Conservation (phyloP, 2,888 invertebrate genomes). For the Pterostichus niger region DNA sequence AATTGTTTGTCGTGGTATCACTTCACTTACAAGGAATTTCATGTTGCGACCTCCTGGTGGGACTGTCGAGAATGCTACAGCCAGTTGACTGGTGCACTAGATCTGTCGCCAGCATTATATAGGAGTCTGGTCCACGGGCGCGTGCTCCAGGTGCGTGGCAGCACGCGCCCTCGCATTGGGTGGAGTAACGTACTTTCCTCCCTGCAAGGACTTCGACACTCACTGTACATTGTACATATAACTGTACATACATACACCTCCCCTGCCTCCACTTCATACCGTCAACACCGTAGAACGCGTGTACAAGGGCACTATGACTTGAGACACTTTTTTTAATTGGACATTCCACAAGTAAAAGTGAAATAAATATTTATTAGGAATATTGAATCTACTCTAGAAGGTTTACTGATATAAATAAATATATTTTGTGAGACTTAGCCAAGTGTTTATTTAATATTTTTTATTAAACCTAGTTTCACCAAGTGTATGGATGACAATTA, state of each 20-base stretch:
- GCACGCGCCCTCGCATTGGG: slow-evolving; percentile 21
- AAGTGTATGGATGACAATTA: too few species aligned
- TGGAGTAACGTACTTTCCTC: slow-evolving; percentile 41
- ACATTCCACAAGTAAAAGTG: slow-evolving; percentile 63
- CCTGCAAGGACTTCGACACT: slow-evolving; percentile 57
- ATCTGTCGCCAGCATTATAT: slow-evolving; percentile 7
- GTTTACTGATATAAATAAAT: too few species aligned
- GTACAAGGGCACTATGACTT: slow-evolving; percentile 7
- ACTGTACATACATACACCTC: slow-evolving; percentile 38
- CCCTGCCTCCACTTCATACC: background rate
- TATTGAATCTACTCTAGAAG: background rate
- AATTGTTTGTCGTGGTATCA: background rate
- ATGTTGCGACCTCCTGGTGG: slow-evolving; percentile 42
- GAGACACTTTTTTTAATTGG: slow-evolving; percentile 37
- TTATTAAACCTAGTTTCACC: too few species aligned
- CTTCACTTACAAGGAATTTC: slow-evolving; percentile 48
- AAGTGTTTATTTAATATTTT: too few species aligned
- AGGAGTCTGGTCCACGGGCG: background rate
- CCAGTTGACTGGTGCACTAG: slow-evolving; percentile 3
- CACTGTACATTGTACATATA: slow-evolving; percentile 21
- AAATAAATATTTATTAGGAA: slow-evolving; percentile 29
- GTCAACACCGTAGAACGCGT: background rate
- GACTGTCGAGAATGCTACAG: slow-evolving; percentile 19
- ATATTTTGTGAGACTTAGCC: too few species aligned
- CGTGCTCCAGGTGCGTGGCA: background rate